These are phyloP conservation scores for Oryctes rhinoceros DNA, from an alignment of 1,140 invertebrate genomes.

Conservation along the genomic window DNA sequence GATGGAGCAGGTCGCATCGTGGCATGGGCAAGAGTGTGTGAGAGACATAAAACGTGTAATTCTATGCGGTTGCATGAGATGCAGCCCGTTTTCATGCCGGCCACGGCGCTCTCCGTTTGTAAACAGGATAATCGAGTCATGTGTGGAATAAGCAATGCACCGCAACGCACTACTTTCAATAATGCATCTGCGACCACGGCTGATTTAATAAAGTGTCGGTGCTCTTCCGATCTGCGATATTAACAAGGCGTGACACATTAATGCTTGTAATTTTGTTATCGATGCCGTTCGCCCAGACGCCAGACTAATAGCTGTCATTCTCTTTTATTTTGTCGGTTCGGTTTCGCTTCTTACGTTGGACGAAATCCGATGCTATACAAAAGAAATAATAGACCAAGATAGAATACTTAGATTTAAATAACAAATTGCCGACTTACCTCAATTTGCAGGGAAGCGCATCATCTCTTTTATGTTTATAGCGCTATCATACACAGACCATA, in stretches of 20 bases:
- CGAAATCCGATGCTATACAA: background rate
- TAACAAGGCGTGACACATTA: conserved; percentile 54
- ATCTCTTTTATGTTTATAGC: background rate
- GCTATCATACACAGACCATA: too few species aligned
- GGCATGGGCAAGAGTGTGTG: conserved; percentile 8
- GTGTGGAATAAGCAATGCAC: conserved; percentile 53
- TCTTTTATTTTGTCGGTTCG: conserved; percentile 41
- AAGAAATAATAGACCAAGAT: background rate
- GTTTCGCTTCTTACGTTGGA: background rate
- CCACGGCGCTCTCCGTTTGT: conserved; percentile 55
- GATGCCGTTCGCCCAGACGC: conserved; percentile 44
- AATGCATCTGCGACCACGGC: conserved; percentile 41
- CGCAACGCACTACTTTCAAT: conserved; percentile 41
- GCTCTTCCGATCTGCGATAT: conserved; percentile 44
- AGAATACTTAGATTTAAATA: conserved; percentile 18
- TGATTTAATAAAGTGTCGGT: conserved; percentile 46
- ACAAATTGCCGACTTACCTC: background rate
- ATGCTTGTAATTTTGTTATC: conserved; percentile 54
- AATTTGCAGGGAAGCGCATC: background rate
- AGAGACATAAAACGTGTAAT: conserved; percentile 39
- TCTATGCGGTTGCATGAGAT: conserved; percentile 28
- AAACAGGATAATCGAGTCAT: conserved; percentile 58
- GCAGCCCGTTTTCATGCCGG: conserved; percentile 51
- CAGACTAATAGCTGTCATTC: conserved; percentile 47
- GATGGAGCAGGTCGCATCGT: background rate